Conservation (phyloP, 2,888 invertebrate genomes). For the Blera fallax region DNA sequence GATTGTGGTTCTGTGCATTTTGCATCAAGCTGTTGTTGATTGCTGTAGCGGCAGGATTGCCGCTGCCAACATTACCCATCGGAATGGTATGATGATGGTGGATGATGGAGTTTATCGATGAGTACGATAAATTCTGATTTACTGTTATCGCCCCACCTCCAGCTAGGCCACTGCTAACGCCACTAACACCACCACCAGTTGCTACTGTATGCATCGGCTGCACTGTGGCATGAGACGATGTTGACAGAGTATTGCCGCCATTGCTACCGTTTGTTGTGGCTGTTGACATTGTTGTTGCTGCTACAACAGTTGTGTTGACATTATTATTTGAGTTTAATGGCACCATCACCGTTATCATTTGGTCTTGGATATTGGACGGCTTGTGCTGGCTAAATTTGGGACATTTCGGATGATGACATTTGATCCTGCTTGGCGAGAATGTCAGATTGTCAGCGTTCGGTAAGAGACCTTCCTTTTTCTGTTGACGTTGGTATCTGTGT, state of each 20-base stretch:
- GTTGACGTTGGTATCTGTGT: constrained; percentile 80
- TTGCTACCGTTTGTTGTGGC: constrained; percentile 40
- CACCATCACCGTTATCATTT: constrained; percentile 82
- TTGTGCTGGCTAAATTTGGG: constrained; percentile 80
- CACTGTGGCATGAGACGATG: constrained; percentile 32
- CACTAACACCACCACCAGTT: constrained; percentile 37
- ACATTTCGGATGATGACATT: constrained; percentile 82
- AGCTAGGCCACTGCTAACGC: constrained; percentile 6
- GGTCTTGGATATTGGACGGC: constrained; percentile 81
- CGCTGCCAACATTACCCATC: constrained; percentile 43
- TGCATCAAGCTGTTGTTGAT: constrained; percentile 57
- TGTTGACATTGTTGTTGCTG: constrained; percentile 59
- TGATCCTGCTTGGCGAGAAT: constrained; percentile 81
- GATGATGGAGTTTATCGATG: constrained; percentile 65
- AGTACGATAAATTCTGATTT: constrained; percentile 66
- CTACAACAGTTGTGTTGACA: constrained; percentile 73
- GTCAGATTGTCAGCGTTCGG: constrained; percentile 81
- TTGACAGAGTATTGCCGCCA: constrained; percentile 53
- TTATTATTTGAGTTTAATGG: constrained; percentile 81
- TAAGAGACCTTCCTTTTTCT: constrained; percentile 81
- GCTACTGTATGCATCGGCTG: constrained; percentile 47
- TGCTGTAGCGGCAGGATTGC: constrained; percentile 12
- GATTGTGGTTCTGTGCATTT: constrained; percentile 50
- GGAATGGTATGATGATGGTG: constrained; percentile 50
- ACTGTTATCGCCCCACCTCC: constrained; percentile 45